Conservation (phyloP, 2,113 vertebrate species). For the Cinclus mexicanus region DNA sequence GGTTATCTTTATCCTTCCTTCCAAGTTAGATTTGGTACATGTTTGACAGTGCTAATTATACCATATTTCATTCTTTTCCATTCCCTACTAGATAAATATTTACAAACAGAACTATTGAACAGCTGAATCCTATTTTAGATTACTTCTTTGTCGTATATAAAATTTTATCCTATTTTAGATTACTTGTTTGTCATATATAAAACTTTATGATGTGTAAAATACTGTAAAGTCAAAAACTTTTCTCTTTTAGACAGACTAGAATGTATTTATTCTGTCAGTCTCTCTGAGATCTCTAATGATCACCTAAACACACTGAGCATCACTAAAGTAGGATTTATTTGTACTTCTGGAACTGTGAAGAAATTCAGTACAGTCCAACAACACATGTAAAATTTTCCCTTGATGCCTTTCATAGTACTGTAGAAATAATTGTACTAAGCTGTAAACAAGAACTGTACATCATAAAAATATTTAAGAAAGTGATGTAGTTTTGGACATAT, state of each 20-base stretch:
- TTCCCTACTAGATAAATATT: not conserved
- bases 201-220: not conserved
- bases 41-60: not conserved
- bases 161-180: not conserved
- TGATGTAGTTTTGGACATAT: not conserved
- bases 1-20: not conserved
- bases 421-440: not conserved
- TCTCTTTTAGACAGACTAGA: not conserved
- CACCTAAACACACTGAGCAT: not conserved
- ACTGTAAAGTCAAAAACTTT: not conserved
- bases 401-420: not conserved
- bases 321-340: not conserved
- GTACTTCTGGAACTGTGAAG: not conserved
- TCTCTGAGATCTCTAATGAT: not conserved
- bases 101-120: not conserved
- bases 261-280: not conserved
- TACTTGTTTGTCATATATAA: not conserved
- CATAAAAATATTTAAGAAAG: not conserved
- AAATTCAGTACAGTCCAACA: not conserved
- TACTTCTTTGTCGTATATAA: not conserved
- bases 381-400: not conserved
- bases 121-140: not conserved
- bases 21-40: not conserved
- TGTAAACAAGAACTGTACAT: not conserved
- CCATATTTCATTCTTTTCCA: not conserved